phyloP scores from a whole-genome alignment of 2,888 invertebrate species.

The Caenorhabditis sp. region DNA sequence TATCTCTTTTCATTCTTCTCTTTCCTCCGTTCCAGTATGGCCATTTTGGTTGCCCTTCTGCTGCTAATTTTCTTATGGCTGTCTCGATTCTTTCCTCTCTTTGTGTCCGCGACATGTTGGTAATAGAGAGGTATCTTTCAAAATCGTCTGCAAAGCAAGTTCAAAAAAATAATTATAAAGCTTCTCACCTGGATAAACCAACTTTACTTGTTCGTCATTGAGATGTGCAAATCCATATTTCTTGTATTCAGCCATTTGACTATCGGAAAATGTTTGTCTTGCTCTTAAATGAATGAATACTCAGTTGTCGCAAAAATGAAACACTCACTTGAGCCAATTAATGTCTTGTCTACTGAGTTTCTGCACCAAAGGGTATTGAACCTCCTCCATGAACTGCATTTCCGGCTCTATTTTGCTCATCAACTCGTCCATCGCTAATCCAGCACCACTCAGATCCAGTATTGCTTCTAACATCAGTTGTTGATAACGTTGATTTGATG shows the following conservation, averaged over 20 bases:
- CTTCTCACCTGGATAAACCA: constrained; percentile 66
- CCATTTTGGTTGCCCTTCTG: constrained; percentile 62
- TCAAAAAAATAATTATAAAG: background rate
- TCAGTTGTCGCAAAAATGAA: background rate
- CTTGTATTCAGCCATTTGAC: constrained; percentile 68
- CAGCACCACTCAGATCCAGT: constrained; percentile 70
- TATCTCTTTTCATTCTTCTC: constrained; percentile 38
- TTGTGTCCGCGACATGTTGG: constrained; percentile 53
- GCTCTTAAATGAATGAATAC: constrained; percentile 46
- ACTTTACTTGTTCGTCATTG: constrained; percentile 67
- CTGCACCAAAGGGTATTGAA: constrained; percentile 73
- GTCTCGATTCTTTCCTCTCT: constrained; percentile 66
- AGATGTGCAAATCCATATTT: constrained; percentile 70
- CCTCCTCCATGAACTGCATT: constrained; percentile 68
- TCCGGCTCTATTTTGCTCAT: constrained; percentile 51
- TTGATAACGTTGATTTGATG: constrained; percentile 66
- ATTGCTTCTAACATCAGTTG: constrained; percentile 71
- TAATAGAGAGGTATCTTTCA: constrained; percentile 27
- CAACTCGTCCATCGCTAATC: constrained; percentile 60
- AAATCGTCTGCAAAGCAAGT: constrained; percentile 31
- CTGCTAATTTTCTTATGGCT: constrained; percentile 70
- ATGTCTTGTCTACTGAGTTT: constrained; percentile 70
- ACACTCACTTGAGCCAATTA: constrained; percentile 66
- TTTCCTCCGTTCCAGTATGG: constrained; percentile 52
- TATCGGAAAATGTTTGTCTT: constrained; percentile 50